A percentile compares a stretch with the other conserved stretches of the same genome.
These are phyloP conservation scores for Cotesia glomerata DNA, from an alignment of 1,140 invertebrate species.

Conservation along the genomic window DNA sequence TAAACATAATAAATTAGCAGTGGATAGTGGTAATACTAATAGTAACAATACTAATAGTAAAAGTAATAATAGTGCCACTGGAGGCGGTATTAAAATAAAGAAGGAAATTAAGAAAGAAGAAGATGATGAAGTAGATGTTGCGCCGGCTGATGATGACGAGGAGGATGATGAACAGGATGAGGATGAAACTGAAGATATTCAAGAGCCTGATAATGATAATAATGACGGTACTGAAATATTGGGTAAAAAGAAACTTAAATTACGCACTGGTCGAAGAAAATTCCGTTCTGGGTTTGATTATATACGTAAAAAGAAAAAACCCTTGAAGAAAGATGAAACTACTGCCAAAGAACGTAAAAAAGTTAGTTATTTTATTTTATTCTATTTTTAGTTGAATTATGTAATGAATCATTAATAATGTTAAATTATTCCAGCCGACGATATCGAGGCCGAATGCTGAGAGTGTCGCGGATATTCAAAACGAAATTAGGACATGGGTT, in stretches of 20 bases:
- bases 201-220: constrained; percentile 42
- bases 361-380: constrained; percentile 42
- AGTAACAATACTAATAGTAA: constrained; percentile 39
- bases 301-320: constrained; percentile 84
- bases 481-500: constrained; percentile 88
- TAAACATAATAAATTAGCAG: too few relatives aligned
- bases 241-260: constrained; percentile 63
- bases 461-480: constrained; percentile 77
- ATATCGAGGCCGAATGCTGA: constrained; percentile 68
- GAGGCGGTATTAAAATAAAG: constrained; percentile 48
- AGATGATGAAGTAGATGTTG: constrained; percentile 35
- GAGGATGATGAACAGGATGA: constrained; percentile 54
- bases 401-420: constrained; percentile 21
- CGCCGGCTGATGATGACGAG: constrained; percentile 39
- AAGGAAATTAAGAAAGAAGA: constrained; percentile 54
- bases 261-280: constrained; percentile 66
- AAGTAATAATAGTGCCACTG: constrained; percentile 24
- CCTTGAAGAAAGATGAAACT: constrained; percentile 58
- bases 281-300: constrained; percentile 85
- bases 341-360: constrained; percentile 56
- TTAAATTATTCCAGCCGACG: constrained; percentile 43
- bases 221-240: constrained; percentile 44
- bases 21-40: background rate
- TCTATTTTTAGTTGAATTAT: constrained; percentile 18
- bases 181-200: constrained; percentile 41